Evolutionary conservation across 2,888 invertebrate species (phyloP).

Genomic region (Aspidiotus destructor): DNA sequence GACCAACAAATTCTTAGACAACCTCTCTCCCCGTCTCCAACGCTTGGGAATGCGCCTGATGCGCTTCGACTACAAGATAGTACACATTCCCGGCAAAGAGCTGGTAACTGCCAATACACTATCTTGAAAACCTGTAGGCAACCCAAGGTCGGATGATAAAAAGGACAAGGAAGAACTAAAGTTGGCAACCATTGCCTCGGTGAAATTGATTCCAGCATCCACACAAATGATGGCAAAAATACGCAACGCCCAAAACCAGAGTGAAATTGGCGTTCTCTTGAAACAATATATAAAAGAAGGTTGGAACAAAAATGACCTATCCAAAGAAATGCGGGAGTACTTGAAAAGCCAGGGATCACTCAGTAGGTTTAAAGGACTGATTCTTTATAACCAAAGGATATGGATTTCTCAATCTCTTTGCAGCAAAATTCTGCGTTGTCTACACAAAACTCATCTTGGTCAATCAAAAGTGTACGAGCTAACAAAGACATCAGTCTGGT

Average conservation of each 20-base stretch:
- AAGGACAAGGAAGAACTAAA: not conserved
- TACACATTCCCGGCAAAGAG: slow-evolving; percentile 4
- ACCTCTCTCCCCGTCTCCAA: not conserved
- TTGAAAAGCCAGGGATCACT: slow-evolving; percentile 9
- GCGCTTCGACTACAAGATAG: not conserved
- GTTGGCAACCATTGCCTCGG: not conserved
- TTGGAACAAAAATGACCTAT: slow-evolving; percentile 7
- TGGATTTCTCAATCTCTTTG: slow-evolving; percentile 8
- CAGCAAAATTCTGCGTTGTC: slow-evolving; percentile 13
- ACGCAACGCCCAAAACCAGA: not conserved
- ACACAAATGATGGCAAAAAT: not conserved
- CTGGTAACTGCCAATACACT: not conserved
- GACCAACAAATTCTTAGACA: not conserved
- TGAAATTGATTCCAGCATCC: slow-evolving; percentile 7
- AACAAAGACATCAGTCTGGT: slow-evolving; percentile 13
- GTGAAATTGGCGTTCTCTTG: not conserved
- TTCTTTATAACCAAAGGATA: slow-evolving; percentile 16
- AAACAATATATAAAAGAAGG: not conserved
- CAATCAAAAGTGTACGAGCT: slow-evolving; percentile 14
- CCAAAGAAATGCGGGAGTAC: not conserved
- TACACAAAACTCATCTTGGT: slow-evolving; percentile 23
- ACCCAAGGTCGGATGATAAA: not conserved
- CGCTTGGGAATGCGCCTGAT: not conserved
- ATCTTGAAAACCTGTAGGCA: not conserved
- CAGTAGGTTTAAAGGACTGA: slow-evolving; percentile 5